phyloP scores from a whole-genome alignment of 2,113 vertebrate species.

The Sinocyclocheilus anshuiensis region DNA sequence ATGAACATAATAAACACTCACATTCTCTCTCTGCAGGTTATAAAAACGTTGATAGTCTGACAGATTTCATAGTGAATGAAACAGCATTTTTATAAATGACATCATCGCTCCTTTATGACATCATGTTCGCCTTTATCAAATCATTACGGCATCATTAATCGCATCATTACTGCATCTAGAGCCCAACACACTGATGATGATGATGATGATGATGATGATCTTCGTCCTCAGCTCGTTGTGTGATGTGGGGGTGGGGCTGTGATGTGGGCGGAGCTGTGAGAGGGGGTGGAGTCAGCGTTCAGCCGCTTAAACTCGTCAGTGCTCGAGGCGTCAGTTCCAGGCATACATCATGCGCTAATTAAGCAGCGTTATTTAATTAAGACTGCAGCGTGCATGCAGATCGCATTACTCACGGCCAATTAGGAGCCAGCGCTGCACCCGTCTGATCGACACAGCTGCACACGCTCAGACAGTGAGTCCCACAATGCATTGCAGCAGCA shows the following conservation, averaged over 20 bases:
- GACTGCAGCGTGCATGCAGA: constrained; percentile 71
- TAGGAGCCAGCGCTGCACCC: constrained; percentile 67
- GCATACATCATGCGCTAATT: constrained; percentile 84
- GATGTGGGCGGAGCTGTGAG: neutral
- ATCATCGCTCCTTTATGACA: constrained; percentile 3
- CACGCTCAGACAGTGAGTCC: neutral
- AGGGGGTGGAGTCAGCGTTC: neutral
- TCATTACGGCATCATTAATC: neutral
- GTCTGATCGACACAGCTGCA: constrained; percentile 44
- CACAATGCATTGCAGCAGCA: neutral
- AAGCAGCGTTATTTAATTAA: constrained; percentile 90
- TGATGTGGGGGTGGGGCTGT: neutral
- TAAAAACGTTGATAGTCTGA: neutral
- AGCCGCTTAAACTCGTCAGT: constrained; percentile 49
- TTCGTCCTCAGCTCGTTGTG: neutral
- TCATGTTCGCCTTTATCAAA: neutral
- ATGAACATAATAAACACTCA: neutral
- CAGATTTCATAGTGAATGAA: neutral
- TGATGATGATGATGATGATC: constrained; percentile 8
- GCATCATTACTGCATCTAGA: neutral
- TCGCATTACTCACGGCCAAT: constrained; percentile 84
- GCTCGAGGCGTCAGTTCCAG: constrained; percentile 75
- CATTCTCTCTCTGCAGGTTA: neutral
- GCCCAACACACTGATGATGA: neutral
- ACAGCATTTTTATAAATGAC: neutral